phyloP scores from a whole-genome alignment of 2,797 vertebrate species.

The Fringilla coelebs region DNA sequence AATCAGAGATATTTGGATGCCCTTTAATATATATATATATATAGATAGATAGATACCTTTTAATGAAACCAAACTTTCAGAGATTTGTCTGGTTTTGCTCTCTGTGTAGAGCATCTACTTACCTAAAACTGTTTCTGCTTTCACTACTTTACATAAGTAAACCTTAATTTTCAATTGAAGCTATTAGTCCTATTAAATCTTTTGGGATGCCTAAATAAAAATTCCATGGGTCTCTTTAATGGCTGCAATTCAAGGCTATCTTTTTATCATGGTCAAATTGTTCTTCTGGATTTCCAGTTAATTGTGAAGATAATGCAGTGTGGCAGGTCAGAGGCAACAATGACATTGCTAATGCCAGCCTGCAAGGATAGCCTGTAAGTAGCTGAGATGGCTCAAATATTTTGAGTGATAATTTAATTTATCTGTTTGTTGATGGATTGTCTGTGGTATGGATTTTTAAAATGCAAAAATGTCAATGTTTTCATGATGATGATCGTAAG shows the following conservation, averaged over 20 bases:
- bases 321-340: neutral
- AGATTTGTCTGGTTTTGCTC: neutral
- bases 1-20: neutral
- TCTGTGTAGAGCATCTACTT: neutral
- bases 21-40: no score
- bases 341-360: neutral
- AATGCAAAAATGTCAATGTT: neutral
- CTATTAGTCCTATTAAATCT: neutral
- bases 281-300: neutral
- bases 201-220: neutral
- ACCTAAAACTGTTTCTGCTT: neutral
- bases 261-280: neutral
- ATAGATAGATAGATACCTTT: neutral
- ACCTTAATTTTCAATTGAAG: neutral
- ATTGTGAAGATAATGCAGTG: slow-evolving; percentile 39
- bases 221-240: neutral
- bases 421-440: neutral
- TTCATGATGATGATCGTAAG: neutral
- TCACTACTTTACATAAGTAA: neutral
- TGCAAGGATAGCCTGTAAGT: neutral
- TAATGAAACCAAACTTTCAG: neutral
- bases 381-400: neutral
- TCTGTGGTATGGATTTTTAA: neutral
- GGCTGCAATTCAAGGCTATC: neutral
- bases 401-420: slow-evolving; percentile 10